Conservation (phyloP, 1,140 invertebrate species). For the Trichonephila clavata region DNA sequence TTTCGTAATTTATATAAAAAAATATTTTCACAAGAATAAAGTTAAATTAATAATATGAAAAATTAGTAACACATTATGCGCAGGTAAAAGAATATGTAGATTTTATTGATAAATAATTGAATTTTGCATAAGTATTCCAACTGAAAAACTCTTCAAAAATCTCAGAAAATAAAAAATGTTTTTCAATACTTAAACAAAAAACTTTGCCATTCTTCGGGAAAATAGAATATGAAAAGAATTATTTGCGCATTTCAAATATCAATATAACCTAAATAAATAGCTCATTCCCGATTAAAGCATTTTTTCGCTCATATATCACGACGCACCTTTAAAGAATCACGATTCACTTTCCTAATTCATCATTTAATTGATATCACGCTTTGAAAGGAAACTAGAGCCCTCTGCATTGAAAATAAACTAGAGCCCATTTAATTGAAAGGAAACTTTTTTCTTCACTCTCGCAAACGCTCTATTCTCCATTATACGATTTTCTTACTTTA, state of each 20-base stretch:
- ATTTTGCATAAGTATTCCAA: no score
- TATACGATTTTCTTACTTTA: background rate
- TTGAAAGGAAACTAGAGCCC: constrained; percentile 9
- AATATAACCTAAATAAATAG: constrained; percentile 30
- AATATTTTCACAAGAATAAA: no score
- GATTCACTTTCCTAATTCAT: background rate
- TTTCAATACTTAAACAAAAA: no score
- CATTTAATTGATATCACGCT: constrained; percentile 24
- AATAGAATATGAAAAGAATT: background rate
- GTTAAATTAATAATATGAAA: no score
- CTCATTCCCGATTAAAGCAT: background rate
- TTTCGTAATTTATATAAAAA: no score
- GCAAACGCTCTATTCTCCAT: background rate
- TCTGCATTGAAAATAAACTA: background rate
- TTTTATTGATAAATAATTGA: no score
- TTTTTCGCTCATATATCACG: background rate
- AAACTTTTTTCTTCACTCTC: background rate
- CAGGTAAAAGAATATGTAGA: no score
- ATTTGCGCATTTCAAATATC: background rate
- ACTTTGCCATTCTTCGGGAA: background rate
- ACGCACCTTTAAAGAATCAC: background rate
- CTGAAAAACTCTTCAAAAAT: no score
- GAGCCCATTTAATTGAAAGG: constrained; percentile 14
- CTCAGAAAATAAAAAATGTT: no score
- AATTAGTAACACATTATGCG: no score